Evolutionary conservation across 2,113 vertebrate genomes (phyloP), one percentile per base, ranked within the genome.

Genomic region (Origma solitaria): DNA sequence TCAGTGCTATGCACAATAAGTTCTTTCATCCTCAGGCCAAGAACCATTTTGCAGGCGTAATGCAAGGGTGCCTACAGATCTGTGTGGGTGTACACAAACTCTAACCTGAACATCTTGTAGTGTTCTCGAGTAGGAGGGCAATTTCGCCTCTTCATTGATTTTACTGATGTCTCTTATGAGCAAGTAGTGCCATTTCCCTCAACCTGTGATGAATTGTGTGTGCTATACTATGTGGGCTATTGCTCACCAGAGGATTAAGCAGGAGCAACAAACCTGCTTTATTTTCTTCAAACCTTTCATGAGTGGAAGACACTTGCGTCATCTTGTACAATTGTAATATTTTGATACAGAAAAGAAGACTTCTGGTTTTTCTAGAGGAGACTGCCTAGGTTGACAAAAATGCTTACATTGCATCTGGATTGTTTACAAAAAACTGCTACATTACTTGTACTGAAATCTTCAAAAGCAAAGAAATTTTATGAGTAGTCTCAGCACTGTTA

Each of bases 51-150:
- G 78, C 60, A 95, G 94, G 54, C 33, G 3, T 68, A 91, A 83
- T 73, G 65, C 76, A 79, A 93, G 84, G 28, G 69, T 94, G 89
- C 79, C 73, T 71, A 87, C 79, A 90, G 73, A 64, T 69, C 65
- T 60, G 7, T 86, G 87, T 82, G 80, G 92, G 91, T 88, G 91
- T 80, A 70, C 81, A 54, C 71, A 94, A 93, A 86, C 80, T 75
- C 54, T 94, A 97, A 94, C 95, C 92, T 86, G 95, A 96, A 94
- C 92, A 92, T 96, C 93, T 69, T 94, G 79, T 35, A 20, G 68
- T 82, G 73, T 66, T 93, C 88, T 84, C 21, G 53, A 92, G 84
- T 95, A 86, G 92, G 76, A 90, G 91, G 70, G 87, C 40, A 93
- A 87, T 92, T 91, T 95, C 9, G n/a, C 69, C 89, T 95, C 69